Evolutionary conservation across 1,140 invertebrate genomes (phyloP).

Genomic region (Zaprionus camerounensis): DNA sequence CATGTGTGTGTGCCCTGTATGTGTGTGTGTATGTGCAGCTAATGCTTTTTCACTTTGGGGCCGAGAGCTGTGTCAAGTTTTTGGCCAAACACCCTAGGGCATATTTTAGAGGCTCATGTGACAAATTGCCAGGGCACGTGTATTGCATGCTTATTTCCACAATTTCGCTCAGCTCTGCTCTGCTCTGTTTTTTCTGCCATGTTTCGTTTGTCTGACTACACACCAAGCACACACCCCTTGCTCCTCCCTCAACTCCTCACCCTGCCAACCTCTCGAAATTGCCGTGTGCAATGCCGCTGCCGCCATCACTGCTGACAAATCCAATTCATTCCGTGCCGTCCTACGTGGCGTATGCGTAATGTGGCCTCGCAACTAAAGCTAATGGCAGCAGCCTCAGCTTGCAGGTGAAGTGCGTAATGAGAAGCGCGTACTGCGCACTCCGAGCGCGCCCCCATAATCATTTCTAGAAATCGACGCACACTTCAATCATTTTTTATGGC

Average conservation of each 20-base stretch:
- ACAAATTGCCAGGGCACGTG: constrained; percentile 82
- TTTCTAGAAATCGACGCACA: constrained; percentile 56
- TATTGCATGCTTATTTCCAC: constrained; percentile 74
- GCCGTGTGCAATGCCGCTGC: background rate
- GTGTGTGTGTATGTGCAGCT: constrained; percentile 37
- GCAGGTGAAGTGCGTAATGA: constrained; percentile 3
- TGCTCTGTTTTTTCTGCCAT: constrained; percentile 10
- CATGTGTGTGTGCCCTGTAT: too few relatives aligned
- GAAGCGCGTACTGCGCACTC: background rate
- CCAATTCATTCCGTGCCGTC: constrained; percentile 70
- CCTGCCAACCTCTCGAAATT: background rate
- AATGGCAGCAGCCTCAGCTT: constrained; percentile 50
- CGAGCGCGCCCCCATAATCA: constrained; percentile 20
- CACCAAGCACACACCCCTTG: background rate
- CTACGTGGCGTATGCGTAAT: constrained; percentile 76
- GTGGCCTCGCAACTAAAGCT: constrained; percentile 69
- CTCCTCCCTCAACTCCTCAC: background rate
- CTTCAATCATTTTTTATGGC: constrained; percentile 67
- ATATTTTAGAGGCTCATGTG: constrained; percentile 84
- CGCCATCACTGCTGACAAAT: constrained; percentile 62
- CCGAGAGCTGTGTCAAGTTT: constrained; percentile 39
- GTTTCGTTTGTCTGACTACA: constrained; percentile 34
- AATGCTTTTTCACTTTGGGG: constrained; percentile 55
- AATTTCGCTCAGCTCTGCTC: constrained; percentile 23
- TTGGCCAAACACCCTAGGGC: constrained; percentile 72